Evolutionary conservation across 2,113 vertebrate genomes (phyloP).

Genomic region (Rhadina sibilatrix): DNA sequence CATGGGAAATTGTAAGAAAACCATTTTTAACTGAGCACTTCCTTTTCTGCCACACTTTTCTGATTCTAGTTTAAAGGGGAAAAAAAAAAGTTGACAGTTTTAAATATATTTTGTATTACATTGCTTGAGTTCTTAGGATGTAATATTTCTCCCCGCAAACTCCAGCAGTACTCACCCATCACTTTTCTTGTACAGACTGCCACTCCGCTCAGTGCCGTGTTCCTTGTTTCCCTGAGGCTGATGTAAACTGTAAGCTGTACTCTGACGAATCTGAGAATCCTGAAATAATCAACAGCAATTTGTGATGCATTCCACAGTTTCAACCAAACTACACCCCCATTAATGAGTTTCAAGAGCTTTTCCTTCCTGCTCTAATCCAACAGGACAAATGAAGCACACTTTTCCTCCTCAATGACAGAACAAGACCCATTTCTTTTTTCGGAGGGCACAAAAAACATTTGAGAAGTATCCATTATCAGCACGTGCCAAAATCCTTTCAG

Average conservation of each 20-base stretch:
- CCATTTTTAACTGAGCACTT: slow-evolving; percentile 92
- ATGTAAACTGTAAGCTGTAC: slow-evolving; percentile 93
- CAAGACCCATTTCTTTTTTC: background rate
- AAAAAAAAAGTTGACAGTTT: background rate
- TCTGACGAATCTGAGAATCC: slow-evolving; percentile 94
- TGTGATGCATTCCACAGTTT: background rate
- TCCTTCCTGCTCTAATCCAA: background rate
- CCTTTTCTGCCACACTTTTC: slow-evolving; percentile 98
- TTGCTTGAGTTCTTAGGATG: background rate
- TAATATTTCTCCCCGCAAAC: background rate
- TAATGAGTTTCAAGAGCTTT: background rate
- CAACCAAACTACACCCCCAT: background rate
- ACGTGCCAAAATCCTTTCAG: background rate
- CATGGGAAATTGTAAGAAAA: slow-evolving; percentile 92
- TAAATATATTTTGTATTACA: background rate
- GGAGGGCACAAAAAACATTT: background rate
- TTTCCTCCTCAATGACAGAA: background rate
- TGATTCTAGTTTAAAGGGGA: slow-evolving; percentile 75
- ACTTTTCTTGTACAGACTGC: slow-evolving; percentile 94
- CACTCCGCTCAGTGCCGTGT: slow-evolving; percentile 91
- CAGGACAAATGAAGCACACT: background rate
- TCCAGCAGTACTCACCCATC: slow-evolving; percentile 82
- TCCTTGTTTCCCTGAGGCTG: slow-evolving; percentile 99
- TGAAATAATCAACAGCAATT: slow-evolving; percentile 43
- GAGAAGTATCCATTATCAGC: background rate